phyloP scores from a whole-genome alignment of 2,888 invertebrate species.

The Andrena hattorfiana region DNA sequence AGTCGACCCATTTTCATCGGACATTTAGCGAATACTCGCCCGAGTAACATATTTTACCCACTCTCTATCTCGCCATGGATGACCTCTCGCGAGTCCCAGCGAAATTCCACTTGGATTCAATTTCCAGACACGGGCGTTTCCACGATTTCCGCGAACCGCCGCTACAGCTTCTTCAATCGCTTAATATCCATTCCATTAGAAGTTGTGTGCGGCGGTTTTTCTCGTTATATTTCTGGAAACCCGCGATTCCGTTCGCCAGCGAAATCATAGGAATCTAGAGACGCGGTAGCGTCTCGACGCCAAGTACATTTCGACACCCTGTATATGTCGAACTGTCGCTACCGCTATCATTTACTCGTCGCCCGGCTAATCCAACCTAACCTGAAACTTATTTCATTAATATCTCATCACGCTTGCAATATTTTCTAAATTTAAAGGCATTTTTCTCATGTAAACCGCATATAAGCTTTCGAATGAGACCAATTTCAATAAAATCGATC shows the following conservation, averaged over 20 bases:
- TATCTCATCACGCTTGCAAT: too few relatives aligned
- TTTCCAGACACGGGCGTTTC: background rate
- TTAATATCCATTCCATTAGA: slow-evolving; percentile 6
- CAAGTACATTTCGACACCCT: too few relatives aligned
- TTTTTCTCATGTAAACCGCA: too few relatives aligned
- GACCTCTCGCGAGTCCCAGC: background rate
- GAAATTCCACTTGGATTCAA: slow-evolving; percentile 3
- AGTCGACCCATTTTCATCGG: slow-evolving; percentile 5
- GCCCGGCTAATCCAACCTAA: too few relatives aligned
- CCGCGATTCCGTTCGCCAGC: slow-evolving; percentile 30
- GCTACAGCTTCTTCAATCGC: background rate
- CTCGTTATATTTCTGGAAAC: slow-evolving; percentile 6
- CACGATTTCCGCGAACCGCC: background rate
- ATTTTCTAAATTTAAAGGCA: too few relatives aligned
- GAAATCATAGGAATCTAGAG: background rate
- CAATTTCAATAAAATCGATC: too few relatives aligned
- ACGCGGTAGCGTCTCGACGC: too few relatives aligned
- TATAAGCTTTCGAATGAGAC: too few relatives aligned
- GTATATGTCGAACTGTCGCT: too few relatives aligned
- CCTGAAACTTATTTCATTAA: too few relatives aligned
- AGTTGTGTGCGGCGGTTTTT: background rate
- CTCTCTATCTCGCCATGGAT: background rate
- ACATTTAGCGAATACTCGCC: background rate
- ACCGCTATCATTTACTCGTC: too few relatives aligned
- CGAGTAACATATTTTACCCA: background rate